Evolutionary conservation across 2,113 vertebrate species (phyloP), one percentile per base, ranked within the genome.

Genomic region (Thymallus thymallus): DNA sequence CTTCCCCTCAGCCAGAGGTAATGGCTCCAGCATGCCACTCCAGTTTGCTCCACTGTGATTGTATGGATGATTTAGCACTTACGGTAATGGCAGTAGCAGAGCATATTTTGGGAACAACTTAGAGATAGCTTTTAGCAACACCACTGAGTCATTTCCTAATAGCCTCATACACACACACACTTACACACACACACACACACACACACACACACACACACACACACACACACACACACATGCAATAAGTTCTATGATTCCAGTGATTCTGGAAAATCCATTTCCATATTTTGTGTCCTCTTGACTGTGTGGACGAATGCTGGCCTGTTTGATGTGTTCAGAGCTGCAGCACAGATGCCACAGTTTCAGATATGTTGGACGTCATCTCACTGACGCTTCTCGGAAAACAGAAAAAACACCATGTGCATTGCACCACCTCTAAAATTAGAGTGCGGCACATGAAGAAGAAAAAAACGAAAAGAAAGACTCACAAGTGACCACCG

Each of bases 301-400:
- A 90, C 87, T 89, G 88, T 88, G 91, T 80, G 83, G 88, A 92
- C 86, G 84, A 84, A 81, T 79, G 76, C 72, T 65, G 77, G 79
- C 80, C 80, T 84, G 89, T 94, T 91, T 93, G 90, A 94, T 93
- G 92, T 91, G 91, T 92, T 91, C 86, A 87, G 89, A 93, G 87
- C 92, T 92, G 87, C 88, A 88, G 88, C 86, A 80, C 93, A 94
- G 89, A 91, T 91, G 91, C 90, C 86, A 83, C 86, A 87, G 90
- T 88, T 84, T 88, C 76, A 87, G 91, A 84, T 88, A 87, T 82
- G 88, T 83, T 85, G 86, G 87, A 92, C 88, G 88, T 92, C 88
- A 92, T 92, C 80, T 86, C 74, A 41, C 80, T 80, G 88, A 87
- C 86, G 85, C 81, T 86, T 91, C 90, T 90, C 82, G 86, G 85